Evolutionary conservation across 2,888 invertebrate genomes (phyloP).

Genomic region (Mimas tiliae): DNA sequence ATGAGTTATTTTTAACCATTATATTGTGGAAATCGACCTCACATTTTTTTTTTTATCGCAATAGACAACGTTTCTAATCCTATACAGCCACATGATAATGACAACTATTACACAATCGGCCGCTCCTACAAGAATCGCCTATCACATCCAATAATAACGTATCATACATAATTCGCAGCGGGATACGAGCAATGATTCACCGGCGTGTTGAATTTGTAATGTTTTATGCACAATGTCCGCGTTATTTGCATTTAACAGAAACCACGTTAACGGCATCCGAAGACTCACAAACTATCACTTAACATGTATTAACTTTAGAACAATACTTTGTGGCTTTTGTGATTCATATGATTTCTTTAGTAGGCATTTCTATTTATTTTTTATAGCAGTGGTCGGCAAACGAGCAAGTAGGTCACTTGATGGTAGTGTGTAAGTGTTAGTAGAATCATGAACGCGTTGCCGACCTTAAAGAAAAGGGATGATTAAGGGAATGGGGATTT

Average conservation of each 20-base stretch:
- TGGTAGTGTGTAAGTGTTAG: no score
- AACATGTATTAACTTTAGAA: conserved; percentile 3
- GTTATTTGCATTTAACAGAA: conserved; percentile 18
- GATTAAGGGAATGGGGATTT: no score
- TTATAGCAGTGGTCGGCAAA: no score
- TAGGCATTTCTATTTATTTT: not conserved
- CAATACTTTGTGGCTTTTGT: conserved; percentile 8
- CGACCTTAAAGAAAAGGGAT: no score
- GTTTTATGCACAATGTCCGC: conserved; percentile 24
- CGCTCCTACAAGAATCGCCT: not conserved
- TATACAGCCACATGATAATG: no score
- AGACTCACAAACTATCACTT: conserved; percentile 13
- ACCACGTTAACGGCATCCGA: not conserved
- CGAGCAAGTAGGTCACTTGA: no score
- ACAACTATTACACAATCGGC: not conserved
- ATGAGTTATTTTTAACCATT: not conserved
- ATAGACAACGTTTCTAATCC: no score
- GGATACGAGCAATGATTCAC: conserved; percentile 18
- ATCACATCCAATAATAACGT: conserved; percentile 14
- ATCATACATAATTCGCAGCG: conserved; percentile 19
- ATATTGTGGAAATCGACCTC: no score
- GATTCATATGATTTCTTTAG: not conserved
- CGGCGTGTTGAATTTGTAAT: conserved; percentile 8
- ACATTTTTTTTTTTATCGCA: no score
- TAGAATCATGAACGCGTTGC: no score